phyloP scores from a whole-genome alignment of 2,797 vertebrate species.

The Xenops minutus region DNA sequence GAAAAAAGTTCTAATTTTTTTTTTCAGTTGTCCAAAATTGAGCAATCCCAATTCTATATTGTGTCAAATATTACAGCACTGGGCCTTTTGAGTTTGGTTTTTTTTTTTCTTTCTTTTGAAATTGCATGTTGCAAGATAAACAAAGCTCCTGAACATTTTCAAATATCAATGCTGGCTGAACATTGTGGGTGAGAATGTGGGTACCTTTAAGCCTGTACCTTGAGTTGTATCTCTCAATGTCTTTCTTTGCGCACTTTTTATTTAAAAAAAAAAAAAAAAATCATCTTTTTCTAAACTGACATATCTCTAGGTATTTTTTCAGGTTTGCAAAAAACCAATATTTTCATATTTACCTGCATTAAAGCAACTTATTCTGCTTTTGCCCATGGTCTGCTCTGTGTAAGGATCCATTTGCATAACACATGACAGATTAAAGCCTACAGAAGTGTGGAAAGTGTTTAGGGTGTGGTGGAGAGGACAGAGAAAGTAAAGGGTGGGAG shows the following conservation, averaged over 20 bases:
- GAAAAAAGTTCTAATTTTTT: background rate
- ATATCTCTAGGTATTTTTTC: background rate
- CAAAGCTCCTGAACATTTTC: background rate
- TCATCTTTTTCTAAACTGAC: background rate
- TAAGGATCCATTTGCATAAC: background rate
- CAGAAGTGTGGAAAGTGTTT: background rate
- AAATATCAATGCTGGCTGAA: background rate
- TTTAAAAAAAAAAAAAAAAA: background rate
- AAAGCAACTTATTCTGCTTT: background rate
- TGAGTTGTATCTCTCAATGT: background rate
- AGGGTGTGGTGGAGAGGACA: background rate
- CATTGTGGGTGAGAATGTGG: background rate
- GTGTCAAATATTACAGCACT: background rate
- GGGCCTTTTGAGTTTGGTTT: accelerated
- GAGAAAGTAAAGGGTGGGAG: background rate
- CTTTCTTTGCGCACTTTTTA: background rate
- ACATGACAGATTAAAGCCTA: background rate
- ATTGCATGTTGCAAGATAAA: background rate
- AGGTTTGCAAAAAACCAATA: background rate
- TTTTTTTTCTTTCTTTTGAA: background rate
- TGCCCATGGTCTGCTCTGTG: background rate
- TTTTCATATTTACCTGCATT: background rate
- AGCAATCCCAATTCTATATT: background rate
- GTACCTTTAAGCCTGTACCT: background rate
- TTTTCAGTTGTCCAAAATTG: background rate